A percentile compares a stretch with the other conserved stretches of the same genome.
Conservation (phyloP, 2,113 vertebrate species). For the Syngnathus floridae region DNA sequence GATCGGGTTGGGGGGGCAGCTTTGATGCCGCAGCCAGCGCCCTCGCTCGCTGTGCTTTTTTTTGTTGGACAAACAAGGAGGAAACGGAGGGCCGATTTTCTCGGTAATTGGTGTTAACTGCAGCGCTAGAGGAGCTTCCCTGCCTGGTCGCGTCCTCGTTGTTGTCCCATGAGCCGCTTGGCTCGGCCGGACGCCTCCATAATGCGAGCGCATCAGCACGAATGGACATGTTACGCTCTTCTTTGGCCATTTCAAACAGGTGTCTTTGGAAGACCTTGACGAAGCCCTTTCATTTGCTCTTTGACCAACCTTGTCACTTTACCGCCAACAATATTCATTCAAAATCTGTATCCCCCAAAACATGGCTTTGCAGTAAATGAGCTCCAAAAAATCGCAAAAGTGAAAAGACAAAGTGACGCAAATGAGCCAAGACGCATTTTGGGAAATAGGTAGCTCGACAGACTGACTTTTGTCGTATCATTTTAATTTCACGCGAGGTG, state of each 20-base stretch:
- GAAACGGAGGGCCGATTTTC: neutral
- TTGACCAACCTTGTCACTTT: neutral
- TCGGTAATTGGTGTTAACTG: neutral
- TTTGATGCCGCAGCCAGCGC: conserved; percentile 50
- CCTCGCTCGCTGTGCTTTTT: conserved; percentile 21
- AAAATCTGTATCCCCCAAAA: neutral
- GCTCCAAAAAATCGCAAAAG: too few relatives aligned
- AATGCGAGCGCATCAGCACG: neutral
- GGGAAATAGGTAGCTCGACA: neutral
- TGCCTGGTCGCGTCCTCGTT: neutral
- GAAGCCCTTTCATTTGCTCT: neutral
- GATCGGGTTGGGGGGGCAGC: conserved; percentile 27
- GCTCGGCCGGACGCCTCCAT: neutral
- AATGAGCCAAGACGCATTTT: neutral
- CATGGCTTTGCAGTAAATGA: neutral
- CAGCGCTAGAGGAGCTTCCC: neutral
- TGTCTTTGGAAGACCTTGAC: neutral
- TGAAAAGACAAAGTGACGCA: neutral
- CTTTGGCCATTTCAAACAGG: neutral
- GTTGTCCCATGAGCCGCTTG: neutral
- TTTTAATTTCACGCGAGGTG: neutral
- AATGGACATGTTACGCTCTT: neutral
- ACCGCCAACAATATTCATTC: too few relatives aligned
- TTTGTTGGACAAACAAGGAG: conserved; percentile 25
- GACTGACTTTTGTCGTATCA: neutral